Evolutionary conservation across 2,888 invertebrate genomes (phyloP).

Genomic region (Polyommatus iphigenia): DNA sequence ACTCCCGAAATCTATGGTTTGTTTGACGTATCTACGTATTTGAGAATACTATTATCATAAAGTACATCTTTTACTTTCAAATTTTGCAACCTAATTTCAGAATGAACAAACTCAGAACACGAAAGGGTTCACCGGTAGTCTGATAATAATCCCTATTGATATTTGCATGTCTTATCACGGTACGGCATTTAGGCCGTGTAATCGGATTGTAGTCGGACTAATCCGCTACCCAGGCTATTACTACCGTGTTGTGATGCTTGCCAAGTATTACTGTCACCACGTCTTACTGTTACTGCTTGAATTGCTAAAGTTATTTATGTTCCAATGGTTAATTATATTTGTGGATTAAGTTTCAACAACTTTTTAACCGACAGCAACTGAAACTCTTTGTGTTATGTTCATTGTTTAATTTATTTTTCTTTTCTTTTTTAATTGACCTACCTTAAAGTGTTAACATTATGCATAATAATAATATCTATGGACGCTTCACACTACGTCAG

Average conservation of each 20-base stretch:
- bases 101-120: too few species aligned
- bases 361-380: background rate
- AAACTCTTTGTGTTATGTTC: background rate
- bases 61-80: too few species aligned
- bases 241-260: background rate
- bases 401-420: too few species aligned
- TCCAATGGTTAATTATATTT: background rate
- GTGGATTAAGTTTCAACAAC: background rate
- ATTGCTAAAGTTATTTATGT: background rate
- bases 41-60: too few species aligned
- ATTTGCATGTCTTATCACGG: slow-evolving; percentile 5
- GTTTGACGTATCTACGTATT: too few species aligned
- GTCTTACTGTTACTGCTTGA: background rate
- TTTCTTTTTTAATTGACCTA: too few species aligned
- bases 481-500: too few species aligned
- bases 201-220: background rate
- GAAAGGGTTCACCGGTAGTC: background rate
- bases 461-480: too few species aligned
- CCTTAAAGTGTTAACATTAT: too few species aligned
- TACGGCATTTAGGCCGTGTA: background rate
- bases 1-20: too few species aligned
- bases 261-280: background rate
- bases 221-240: background rate
- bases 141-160: background rate
- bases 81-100: too few species aligned